phyloP scores from a whole-genome alignment of 2,888 invertebrate species.

The Auanema sp. region DNA sequence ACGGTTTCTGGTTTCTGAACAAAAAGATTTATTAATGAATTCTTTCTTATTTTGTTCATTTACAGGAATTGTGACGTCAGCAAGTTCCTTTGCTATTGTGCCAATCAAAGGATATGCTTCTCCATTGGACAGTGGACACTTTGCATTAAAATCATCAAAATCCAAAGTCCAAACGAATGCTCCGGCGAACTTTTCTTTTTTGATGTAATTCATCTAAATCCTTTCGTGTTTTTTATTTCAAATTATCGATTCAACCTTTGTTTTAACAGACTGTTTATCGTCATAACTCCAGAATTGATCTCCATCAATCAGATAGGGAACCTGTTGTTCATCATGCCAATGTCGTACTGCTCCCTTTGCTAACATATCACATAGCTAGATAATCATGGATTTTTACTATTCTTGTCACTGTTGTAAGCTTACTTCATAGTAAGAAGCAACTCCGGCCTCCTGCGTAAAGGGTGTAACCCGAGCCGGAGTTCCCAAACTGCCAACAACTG shows the following conservation, averaged over 20 bases:
- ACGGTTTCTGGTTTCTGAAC: background rate
- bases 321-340: slow-evolving; percentile 74
- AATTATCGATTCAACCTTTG: slow-evolving; percentile 72
- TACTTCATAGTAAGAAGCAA: slow-evolving; percentile 86
- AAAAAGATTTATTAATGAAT: too few species aligned
- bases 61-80: slow-evolving; percentile 44
- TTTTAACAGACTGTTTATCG: slow-evolving; percentile 80
- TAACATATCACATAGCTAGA: slow-evolving; percentile 82
- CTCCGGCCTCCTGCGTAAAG: slow-evolving; percentile 89
- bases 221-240: background rate
- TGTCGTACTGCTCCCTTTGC: slow-evolving; percentile 79
- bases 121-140: slow-evolving; percentile 53
- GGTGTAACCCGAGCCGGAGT: slow-evolving; percentile 39
- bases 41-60: too few species aligned
- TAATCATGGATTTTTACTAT: slow-evolving; percentile 34
- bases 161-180: slow-evolving; percentile 64
- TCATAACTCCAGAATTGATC: slow-evolving; percentile 94
- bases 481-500: slow-evolving; percentile 45
- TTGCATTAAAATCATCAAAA: slow-evolving; percentile 63
- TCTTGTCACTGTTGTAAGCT: background rate
- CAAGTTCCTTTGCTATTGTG: slow-evolving; percentile 57
- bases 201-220: slow-evolving; percentile 52
- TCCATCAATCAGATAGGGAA: slow-evolving; percentile 75
- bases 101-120: slow-evolving; percentile 59
- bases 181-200: slow-evolving; percentile 58